phyloP scores from a whole-genome alignment of 1,140 invertebrate species.

The Adelges cooleyi region DNA sequence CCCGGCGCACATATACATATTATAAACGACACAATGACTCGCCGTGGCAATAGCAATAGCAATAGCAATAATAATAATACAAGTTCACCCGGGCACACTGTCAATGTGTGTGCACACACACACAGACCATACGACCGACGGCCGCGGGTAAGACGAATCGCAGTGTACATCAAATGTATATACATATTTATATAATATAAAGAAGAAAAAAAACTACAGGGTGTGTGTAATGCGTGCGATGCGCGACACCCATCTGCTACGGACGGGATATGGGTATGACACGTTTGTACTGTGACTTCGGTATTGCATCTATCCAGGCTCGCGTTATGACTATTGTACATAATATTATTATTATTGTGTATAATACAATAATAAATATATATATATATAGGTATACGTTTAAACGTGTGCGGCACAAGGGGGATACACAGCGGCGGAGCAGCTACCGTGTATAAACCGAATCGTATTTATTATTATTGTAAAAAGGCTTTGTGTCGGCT shows the following conservation, averaged over 20 bases:
- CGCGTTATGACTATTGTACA: too few relatives aligned
- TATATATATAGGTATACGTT: too few relatives aligned
- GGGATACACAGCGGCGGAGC: neutral
- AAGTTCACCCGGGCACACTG: neutral
- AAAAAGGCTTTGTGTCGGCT: constrained; percentile 4
- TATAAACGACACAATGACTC: constrained; percentile 23
- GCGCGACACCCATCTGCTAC: constrained; percentile 10
- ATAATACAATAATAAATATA: neutral
- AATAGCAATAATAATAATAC: neutral
- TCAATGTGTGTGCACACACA: neutral
- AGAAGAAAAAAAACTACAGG: too few relatives aligned
- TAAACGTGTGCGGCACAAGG: neutral
- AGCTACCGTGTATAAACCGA: constrained; percentile 17
- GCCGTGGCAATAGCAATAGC: neutral
- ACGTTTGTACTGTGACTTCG: too few relatives aligned
- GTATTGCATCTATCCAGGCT: too few relatives aligned
- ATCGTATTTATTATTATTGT: constrained; percentile 20
- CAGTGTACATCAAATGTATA: neutral
- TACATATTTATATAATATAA: neutral
- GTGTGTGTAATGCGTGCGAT: too few relatives aligned
- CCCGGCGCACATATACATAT: neutral
- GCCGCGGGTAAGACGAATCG: neutral
- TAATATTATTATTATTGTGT: neutral
- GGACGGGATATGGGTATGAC: too few relatives aligned
- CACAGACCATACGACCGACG: neutral